These are phyloP conservation scores for Ditula angustiorana DNA, from an alignment of 2,888 invertebrate species.

Conservation along the genomic window DNA sequence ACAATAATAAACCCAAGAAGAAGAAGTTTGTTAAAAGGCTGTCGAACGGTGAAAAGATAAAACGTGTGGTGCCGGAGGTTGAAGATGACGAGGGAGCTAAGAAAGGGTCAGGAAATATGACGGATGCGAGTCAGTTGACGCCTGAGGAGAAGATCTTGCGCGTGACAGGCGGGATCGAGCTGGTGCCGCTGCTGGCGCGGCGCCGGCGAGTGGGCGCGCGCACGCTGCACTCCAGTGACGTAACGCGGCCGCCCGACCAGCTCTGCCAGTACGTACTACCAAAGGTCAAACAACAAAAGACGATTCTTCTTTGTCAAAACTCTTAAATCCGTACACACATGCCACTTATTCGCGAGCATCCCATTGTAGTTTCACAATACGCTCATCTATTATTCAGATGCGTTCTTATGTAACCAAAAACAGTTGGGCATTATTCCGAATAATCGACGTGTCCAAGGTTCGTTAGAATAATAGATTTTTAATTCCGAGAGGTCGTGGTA, in stretches of 20 bases:
- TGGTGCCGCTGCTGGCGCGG: constrained; percentile 90
- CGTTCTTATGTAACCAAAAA: constrained; percentile 42
- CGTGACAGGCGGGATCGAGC: constrained; percentile 89
- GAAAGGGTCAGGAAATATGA: constrained; percentile 40
- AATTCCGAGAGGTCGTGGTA: constrained; percentile 52
- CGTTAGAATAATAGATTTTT: constrained; percentile 55
- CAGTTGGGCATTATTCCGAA: constrained; percentile 42
- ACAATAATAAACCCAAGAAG: constrained; percentile 61
- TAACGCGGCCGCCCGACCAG: constrained; percentile 75
- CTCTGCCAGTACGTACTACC: constrained; percentile 71
- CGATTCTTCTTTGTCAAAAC: constrained; percentile 47
- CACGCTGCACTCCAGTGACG: constrained; percentile 78
- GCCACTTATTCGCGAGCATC: constrained; percentile 38
- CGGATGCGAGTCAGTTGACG: constrained; percentile 63
- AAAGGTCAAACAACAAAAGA: constrained; percentile 43
- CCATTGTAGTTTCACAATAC: constrained; percentile 45
- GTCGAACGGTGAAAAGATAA: constrained; percentile 66
- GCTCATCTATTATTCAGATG: constrained; percentile 39
- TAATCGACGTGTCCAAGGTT: constrained; percentile 46
- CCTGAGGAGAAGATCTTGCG: constrained; percentile 73
- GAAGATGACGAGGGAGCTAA: constrained; percentile 57
- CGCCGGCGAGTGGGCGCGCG: constrained; percentile 83
- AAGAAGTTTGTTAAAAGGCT: constrained; percentile 68
- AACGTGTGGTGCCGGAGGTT: constrained; percentile 58
- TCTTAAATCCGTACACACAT: constrained; percentile 39